Evolutionary conservation across 2,113 vertebrate genomes (phyloP), one percentile per base, ranked within the genome.

Genomic region (Labrus mixtus): DNA sequence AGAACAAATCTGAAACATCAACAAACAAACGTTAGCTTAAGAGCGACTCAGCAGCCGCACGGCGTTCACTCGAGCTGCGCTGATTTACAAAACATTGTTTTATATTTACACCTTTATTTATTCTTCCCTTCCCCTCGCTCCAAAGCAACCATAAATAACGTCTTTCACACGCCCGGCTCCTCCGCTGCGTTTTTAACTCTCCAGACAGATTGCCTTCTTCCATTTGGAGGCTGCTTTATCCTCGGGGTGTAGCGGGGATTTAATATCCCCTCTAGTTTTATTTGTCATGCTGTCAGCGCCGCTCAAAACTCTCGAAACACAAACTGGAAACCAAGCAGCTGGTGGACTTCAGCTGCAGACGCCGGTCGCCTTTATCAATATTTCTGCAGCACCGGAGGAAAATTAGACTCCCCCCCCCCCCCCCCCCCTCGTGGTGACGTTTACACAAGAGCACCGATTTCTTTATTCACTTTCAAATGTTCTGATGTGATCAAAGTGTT

Each of bases 1-100:
- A 75, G 60, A 69, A 71, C 82, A 75, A 72, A 81, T 81, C 16
- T 70, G 67, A 71, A 72, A 68, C 64, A 1, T 25, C 66, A 62
- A 67, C 78, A 39, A 72, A 59, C 65, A 60, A 23, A 74, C 46
- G 15, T 70, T 70, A n/a, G 33, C 74, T 71, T 48, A 8, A 58
- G 25, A 4, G 8, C 10, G 9, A 65, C 51, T 22, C 61, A 62
- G 22, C 63, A 79, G 68, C 72, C 55, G 59, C 37, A 62, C 62
- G 22, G 29, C 72, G 17, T 43, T 58, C 73, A 15, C 64, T 45
- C 0, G 15, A n/a, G 41, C 54, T 22, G 17, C 8, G 3, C 65
- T 57, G 64, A 76, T 65, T 73, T 51, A 57, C 6, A 71, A 56
- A 48, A 71, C 50, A 39, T 10, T 19, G 22, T 72, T 43, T 19